Percentiles rank a stretch among this genome's conserved stretches.
Conservation (phyloP, 2,113 vertebrate species). For the Oryzias javanicus region DNA sequence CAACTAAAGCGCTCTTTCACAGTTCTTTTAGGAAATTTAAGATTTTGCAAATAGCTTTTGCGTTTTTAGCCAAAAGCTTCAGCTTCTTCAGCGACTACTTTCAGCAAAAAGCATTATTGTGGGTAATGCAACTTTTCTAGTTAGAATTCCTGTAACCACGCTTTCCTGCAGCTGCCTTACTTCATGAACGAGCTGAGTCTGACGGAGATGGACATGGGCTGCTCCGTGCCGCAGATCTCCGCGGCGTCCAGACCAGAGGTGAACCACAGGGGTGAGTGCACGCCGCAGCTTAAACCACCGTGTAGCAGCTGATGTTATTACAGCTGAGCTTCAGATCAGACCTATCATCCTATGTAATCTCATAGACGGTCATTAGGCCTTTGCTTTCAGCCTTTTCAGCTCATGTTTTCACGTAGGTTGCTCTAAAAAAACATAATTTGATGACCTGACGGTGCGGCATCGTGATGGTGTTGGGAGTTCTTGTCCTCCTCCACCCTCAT, state of each 20-base stretch:
- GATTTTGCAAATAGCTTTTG: too few relatives aligned
- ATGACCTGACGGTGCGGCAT: constrained; percentile 6
- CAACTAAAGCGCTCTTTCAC: too few relatives aligned
- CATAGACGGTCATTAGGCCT: constrained; percentile 15
- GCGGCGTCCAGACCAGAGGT: constrained; percentile 76
- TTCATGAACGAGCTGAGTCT: constrained; percentile 89
- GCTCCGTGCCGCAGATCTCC: constrained; percentile 80
- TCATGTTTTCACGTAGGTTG: constrained; percentile 19
- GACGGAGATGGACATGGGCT: constrained; percentile 88
- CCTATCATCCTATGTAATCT: constrained; percentile 55
- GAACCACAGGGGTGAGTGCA: constrained; percentile 77
- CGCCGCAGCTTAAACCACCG: not conserved
- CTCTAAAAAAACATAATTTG: constrained; percentile 31
- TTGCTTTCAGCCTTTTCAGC: constrained; percentile 4
- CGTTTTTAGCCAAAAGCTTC: too few relatives aligned
- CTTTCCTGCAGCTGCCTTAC: constrained; percentile 80
- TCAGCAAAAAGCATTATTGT: too few relatives aligned
- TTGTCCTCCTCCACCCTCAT: constrained; percentile 29
- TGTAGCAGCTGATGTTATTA: constrained; percentile 22
- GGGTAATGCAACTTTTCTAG: too few relatives aligned
- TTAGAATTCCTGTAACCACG: too few relatives aligned
- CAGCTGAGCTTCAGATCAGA: constrained; percentile 39
- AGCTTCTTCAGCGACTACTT: too few relatives aligned
- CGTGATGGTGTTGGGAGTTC: constrained; percentile 15
- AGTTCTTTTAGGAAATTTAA: too few relatives aligned